These are phyloP conservation scores for Lagodon rhomboides DNA, from an alignment of 2,797 vertebrate genomes.

Conservation along the genomic window DNA sequence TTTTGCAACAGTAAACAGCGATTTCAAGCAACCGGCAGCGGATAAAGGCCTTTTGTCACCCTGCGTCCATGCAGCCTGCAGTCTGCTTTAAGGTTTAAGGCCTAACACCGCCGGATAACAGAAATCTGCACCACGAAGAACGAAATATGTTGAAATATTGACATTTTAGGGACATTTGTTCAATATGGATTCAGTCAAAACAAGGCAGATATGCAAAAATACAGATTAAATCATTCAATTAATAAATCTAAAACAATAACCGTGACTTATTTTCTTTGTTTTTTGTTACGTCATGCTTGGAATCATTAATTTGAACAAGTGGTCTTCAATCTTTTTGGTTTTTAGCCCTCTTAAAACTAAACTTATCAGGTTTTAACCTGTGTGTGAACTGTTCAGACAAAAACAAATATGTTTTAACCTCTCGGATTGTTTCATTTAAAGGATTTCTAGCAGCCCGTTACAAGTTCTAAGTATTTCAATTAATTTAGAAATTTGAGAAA, in stretches of 20 bases:
- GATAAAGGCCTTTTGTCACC: conserved; percentile 41
- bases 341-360: background rate
- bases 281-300: background rate
- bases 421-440: background rate
- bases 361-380: background rate
- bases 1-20: conserved; percentile 62
- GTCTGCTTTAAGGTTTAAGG: background rate
- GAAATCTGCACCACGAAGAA: background rate
- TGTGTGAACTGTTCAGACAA: background rate
- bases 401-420: too few relatives aligned
- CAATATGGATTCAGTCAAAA: background rate
- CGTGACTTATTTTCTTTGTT: background rate
- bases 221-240: background rate
- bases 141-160: background rate
- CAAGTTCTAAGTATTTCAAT: background rate
- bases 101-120: rapidly evolving
- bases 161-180: background rate
- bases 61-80: background rate
- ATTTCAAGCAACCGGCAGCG: conserved; percentile 62
- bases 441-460: background rate
- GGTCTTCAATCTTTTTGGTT: background rate
- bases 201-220: background rate
- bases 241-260: background rate
- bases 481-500: background rate
- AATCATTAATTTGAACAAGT: background rate